phyloP scores from a whole-genome alignment of 2,797 vertebrate species.

The Cottoperca gobio region DNA sequence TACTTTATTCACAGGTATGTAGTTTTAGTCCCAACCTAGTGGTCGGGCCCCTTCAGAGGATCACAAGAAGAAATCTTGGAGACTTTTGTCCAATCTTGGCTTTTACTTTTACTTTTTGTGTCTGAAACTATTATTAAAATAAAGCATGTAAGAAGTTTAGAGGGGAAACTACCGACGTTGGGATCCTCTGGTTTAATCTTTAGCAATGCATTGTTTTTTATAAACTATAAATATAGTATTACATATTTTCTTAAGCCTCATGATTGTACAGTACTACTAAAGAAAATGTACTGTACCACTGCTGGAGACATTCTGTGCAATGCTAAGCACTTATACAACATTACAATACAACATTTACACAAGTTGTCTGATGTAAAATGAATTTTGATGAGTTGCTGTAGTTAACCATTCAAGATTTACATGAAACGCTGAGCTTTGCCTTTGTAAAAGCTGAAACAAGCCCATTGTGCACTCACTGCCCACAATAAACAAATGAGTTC shows the following conservation, averaged over 20 bases:
- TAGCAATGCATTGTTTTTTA: neutral
- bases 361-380: constrained; percentile 6
- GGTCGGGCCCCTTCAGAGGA: too few relatives aligned
- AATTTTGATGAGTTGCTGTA: constrained; percentile 43
- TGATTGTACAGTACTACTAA: neutral
- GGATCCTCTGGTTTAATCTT: neutral
- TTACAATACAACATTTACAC: constrained; percentile 26
- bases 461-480: constrained; percentile 50
- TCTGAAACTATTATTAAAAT: neutral
- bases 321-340: too few relatives aligned
- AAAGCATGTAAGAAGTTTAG: neutral
- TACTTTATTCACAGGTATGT: too few relatives aligned
- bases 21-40: too few relatives aligned
- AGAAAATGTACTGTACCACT: neutral
- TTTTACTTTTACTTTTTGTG: neutral
- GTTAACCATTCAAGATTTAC: constrained; percentile 52
- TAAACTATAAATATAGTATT: neutral
- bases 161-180: too few relatives aligned
- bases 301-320: neutral
- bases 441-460: constrained; percentile 42
- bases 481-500: constrained; percentile 58
- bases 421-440: constrained; percentile 45
- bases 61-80: too few relatives aligned
- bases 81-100: neutral
- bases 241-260: neutral